Conservation (phyloP, 2,797 vertebrate genomes). For the Emys orbicularis region DNA sequence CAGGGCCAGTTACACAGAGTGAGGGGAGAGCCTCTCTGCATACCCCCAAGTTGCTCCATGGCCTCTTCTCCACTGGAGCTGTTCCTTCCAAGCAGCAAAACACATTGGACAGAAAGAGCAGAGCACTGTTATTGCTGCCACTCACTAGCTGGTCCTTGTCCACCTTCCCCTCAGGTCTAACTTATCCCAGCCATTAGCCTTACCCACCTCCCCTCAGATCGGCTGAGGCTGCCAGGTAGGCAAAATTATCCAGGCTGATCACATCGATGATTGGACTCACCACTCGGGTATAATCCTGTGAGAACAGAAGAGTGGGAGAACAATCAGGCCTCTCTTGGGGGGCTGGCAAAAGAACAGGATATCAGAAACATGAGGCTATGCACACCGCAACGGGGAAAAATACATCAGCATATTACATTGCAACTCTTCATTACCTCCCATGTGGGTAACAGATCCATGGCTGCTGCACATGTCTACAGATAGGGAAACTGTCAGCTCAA, state of each 20-base stretch:
- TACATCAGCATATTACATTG: not conserved
- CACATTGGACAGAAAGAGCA: not conserved
- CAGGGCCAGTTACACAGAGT: not conserved
- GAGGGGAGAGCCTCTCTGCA: not conserved
- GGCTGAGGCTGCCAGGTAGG: constrained; percentile 97
- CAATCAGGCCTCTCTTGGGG: not conserved
- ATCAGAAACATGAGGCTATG: constrained; percentile 7
- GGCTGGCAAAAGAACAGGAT: not conserved
- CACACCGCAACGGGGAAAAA: not conserved
- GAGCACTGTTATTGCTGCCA: not conserved
- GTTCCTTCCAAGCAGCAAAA: not conserved
- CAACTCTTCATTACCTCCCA: not conserved
- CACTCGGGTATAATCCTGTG: constrained; percentile 95
- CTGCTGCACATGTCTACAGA: not conserved
- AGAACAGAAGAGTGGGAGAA: not conserved
- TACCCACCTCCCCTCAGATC: constrained; percentile 96
- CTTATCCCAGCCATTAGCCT: not conserved
- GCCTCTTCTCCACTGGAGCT: not conserved
- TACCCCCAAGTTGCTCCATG: not conserved
- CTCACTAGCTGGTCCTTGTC: not conserved
- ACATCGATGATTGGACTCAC: constrained; percentile 99
- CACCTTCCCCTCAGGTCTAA: not conserved
- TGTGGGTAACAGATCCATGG: not conserved
- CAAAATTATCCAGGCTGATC: constrained; percentile 99
- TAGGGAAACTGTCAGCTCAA: not conserved